Evolutionary conservation across 2,888 invertebrate species (phyloP), one percentile per base, ranked within the genome.

Genomic region (Himalopsyche kuldschensis): DNA sequence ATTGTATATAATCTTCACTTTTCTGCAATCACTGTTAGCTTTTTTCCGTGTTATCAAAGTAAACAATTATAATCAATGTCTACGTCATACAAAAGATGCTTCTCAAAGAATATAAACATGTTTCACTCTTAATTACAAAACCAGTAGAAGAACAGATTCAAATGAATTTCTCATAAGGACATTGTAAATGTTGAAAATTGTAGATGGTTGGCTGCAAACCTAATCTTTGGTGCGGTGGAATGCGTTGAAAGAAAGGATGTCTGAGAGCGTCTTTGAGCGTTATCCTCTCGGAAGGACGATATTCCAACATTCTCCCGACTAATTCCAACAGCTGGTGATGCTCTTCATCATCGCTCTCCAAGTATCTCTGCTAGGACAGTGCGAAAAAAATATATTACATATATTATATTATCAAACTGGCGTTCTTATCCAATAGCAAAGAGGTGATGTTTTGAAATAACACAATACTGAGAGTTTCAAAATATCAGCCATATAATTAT

Each of bases 251-350:
- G 93, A 98, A 99, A 81, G 97, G 96, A 92, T 99, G 99, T 80
- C 94, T 91, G 88, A 99, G 91, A 20, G 98, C 97, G 88, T 99
- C 98, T 87, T 93, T 92, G 88, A 99, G 93, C 87, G 96, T 95
- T 88, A 99, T 95, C 86, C 99, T 94, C 89, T 97, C 96, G 85
- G 95, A 93, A 35, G 99, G 99, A 90, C 99, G 98, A 91, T 99
- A 99, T 88, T 98, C 98, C 89, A 99, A 92, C 99, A 99, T 99
- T 90, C 95, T 95, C 88, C 96, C 94, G 87, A 99, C 95, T 89
- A 99, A 93, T 90, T 99, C 98, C 90, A 99, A 99, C 88, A 99
- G 92, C 89, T 97, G 95, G 86, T 96, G 94, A 90, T 99, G 97
- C 88, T 99, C 99, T 87, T 96, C 95, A 88, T 96, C 96, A 87